Base-by-base conservation (phyloP, 2,113 vertebrate species). In the Vireo altiloquus region DNA sequence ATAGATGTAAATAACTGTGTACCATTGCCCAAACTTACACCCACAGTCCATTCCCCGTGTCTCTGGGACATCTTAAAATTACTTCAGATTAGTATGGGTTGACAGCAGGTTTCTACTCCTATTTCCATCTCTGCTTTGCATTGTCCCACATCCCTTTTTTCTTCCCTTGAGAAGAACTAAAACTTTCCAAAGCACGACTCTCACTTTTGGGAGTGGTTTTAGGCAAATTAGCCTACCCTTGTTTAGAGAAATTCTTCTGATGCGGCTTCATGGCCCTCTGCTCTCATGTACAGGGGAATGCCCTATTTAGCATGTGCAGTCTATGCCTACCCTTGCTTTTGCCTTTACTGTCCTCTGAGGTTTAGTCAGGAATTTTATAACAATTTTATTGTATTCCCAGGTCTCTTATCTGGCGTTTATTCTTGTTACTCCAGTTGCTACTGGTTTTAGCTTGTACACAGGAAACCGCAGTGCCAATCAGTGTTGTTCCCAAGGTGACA, bases 401-500 rank as follows among this genome's bases (percentile, higher is more conserved):
- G 85, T 74, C 90, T 93, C 97, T 98, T 98, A 98, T 98, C 98
- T 96, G 80, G 46, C 81, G 17, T 97, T 98, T 98, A 97, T 97
- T 97, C 98, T 97, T 98, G 97, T 98, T 97, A 87, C 96, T 94
- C 14, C 88, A 92, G 97, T 98, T 98, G 97, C 98, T 97, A 97
- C 97, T 97, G 98, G 97, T 96, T 97, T 98, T 96, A 95, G 94
- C 96, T 97, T 98, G 97, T 98, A 98, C 96, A 98, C 98, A 98
- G 98, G 98, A 98, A 98, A 97, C 95, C 5, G 1, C 94, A 44
- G 82, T 97, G 97, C 98, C 98, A 98, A 98, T 98, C 98, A 98
- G 94, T 96, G 96, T 92, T 39, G 97, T 98, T 98, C 98, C 98
- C 98, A 98, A 98, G 98, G 98, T 98, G 97, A 98, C 98, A 98